Percentiles rank a stretch among this genome's conserved stretches.
These are phyloP conservation scores for Prunella himalayana DNA, from an alignment of 2,113 vertebrate genomes.

Conservation along the genomic window DNA sequence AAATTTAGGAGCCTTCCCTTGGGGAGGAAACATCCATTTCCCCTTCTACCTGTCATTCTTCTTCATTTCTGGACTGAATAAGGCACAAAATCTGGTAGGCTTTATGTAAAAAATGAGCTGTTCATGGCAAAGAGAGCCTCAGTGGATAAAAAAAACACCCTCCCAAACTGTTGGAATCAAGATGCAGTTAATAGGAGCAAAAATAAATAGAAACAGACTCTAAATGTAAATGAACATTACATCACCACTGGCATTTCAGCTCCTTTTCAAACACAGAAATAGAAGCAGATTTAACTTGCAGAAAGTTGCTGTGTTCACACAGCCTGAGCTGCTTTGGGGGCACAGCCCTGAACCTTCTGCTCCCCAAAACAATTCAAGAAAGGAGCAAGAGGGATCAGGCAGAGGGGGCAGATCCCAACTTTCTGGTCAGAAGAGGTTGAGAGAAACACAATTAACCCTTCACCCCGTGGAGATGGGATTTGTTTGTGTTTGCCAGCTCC, in stretches of 20 bases:
- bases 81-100: not conserved
- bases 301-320: not conserved
- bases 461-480: not conserved
- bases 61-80: not conserved
- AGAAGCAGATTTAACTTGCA: not conserved
- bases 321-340: not conserved
- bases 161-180: not conserved
- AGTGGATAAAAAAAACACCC: not conserved
- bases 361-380: not conserved
- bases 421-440: not conserved
- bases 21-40: constrained; percentile 22
- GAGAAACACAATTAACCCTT: not conserved
- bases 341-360: not conserved
- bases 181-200: constrained; percentile 21
- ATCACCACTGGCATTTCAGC: constrained; percentile 38
- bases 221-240: constrained; percentile 51
- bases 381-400: not conserved
- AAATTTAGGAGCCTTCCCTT: constrained; percentile 17
- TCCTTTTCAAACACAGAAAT: not conserved
- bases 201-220: constrained; percentile 48
- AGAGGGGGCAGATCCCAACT: not conserved
- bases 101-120: constrained; percentile 20
- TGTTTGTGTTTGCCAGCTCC: not conserved
- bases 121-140: not conserved
- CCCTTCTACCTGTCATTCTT: constrained; percentile 29